Evolutionary conservation across 2,797 vertebrate genomes (phyloP).

Genomic region (Manis pentadactyla): DNA sequence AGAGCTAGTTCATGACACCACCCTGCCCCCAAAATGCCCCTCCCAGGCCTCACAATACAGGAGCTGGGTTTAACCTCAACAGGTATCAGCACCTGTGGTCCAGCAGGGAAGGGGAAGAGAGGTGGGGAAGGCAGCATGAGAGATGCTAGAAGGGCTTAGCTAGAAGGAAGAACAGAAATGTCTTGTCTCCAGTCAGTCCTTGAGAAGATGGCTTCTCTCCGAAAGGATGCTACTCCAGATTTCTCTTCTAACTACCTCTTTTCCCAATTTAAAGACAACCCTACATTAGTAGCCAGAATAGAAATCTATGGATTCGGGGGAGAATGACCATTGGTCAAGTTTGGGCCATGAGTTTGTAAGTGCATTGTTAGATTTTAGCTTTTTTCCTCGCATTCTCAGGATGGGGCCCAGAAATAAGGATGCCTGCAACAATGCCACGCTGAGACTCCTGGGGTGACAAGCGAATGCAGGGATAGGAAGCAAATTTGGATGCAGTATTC

Average conservation of each 20-base stretch:
- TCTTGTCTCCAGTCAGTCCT: background rate
- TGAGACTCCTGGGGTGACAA: background rate
- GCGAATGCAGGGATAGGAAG: background rate
- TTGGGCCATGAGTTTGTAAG: background rate
- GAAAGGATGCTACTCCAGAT: background rate
- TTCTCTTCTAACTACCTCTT: background rate
- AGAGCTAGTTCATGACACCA: background rate
- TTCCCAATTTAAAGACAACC: slow-evolving; percentile 2
- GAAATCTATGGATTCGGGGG: background rate
- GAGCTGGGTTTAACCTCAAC: background rate
- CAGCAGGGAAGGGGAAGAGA: background rate
- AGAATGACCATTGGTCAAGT: background rate
- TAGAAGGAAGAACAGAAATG: background rate
- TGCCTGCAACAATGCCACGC: background rate
- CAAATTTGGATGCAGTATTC: background rate
- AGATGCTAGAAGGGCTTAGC: background rate
- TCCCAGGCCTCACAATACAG: background rate
- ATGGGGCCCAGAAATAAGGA: background rate
- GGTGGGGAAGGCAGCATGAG: background rate
- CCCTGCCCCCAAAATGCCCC: background rate
- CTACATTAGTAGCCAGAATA: background rate
- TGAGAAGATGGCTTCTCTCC: background rate
- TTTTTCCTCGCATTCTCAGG: background rate
- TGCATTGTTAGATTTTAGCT: background rate
- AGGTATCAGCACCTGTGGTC: background rate